Percentiles rank a stretch among this genome's conserved stretches.
Conservation (phyloP, 2,113 vertebrate species). For the Pycnonotus jocosus region DNA sequence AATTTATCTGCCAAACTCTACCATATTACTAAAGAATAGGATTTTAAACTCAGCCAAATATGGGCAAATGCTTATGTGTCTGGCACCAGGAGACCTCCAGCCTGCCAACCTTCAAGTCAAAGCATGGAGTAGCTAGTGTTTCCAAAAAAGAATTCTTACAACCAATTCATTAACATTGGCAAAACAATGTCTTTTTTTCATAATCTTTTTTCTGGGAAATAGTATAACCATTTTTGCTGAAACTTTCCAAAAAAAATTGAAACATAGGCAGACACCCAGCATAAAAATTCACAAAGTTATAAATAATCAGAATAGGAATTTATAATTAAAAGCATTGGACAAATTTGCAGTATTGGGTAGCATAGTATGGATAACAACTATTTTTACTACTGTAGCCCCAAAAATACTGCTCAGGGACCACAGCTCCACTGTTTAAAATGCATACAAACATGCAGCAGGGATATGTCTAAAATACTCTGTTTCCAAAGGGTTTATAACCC, state of each 20-base stretch:
- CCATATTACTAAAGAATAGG: slow-evolving; percentile 12
- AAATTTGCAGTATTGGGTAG: background rate
- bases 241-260: slow-evolving; percentile 47
- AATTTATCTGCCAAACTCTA: slow-evolving; percentile 6
- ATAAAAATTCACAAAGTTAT: slow-evolving; percentile 24
- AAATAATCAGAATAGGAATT: slow-evolving; percentile 6
- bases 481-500: background rate
- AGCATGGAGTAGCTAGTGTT: background rate
- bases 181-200: slow-evolving; percentile 45
- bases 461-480: background rate
- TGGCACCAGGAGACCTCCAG: slow-evolving; percentile 5
- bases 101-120: slow-evolving; percentile 47
- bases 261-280: slow-evolving; percentile 42
- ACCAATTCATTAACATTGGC: slow-evolving; percentile 61
- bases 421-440: background rate
- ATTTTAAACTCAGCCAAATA: slow-evolving; percentile 34
- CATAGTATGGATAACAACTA: background rate
- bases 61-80: slow-evolving; percentile 40
- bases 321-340: slow-evolving; percentile 14
- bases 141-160: slow-evolving; percentile 44
- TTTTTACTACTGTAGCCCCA: background rate
- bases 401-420: background rate
- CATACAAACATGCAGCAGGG: background rate
- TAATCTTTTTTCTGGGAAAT: slow-evolving; percentile 63
- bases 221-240: slow-evolving; percentile 21